A percentile compares a stretch with the other conserved stretches of the same genome.
Evolutionary conservation across 1,140 invertebrate species (phyloP).

Genomic region (Ceratoteleas bidentatus): DNA sequence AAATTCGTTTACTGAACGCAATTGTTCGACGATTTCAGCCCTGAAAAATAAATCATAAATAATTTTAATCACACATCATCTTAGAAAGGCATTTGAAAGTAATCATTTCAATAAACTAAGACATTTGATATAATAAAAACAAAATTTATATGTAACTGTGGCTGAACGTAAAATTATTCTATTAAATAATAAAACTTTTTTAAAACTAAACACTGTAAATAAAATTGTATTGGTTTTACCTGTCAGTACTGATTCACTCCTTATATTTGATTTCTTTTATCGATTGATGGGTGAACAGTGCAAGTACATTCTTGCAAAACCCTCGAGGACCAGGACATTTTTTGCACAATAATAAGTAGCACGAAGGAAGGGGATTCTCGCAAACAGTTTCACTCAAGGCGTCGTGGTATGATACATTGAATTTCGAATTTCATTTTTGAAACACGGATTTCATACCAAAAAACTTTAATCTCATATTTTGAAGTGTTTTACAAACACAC

Average conservation of each 20-base stretch:
- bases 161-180: too few relatives aligned
- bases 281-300: not conserved
- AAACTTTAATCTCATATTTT: slow-evolving; percentile 15
- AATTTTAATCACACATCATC: too few relatives aligned
- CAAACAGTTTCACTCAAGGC: not conserved
- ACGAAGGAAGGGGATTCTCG: not conserved
- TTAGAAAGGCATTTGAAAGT: too few relatives aligned
- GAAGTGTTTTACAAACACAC: slow-evolving; percentile 11
- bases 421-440: not conserved
- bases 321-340: not conserved
- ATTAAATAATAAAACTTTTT: too few relatives aligned
- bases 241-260: slow-evolving; percentile 13
- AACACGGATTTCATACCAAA: not conserved
- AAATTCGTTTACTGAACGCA: slow-evolving; percentile 15
- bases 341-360: slow-evolving; percentile 4
- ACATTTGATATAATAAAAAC: too few relatives aligned
- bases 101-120: too few relatives aligned
- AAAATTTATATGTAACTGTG: too few relatives aligned
- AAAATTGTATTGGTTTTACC: not conserved
- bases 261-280: slow-evolving; percentile 8
- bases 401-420: not conserved
- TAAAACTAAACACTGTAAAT: too few relatives aligned
- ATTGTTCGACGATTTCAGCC: not conserved
- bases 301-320: slow-evolving; percentile 10
- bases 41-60: slow-evolving; percentile 1